Evolutionary conservation across 2,888 invertebrate genomes (phyloP).

Genomic region (Platerodrilus igneus): DNA sequence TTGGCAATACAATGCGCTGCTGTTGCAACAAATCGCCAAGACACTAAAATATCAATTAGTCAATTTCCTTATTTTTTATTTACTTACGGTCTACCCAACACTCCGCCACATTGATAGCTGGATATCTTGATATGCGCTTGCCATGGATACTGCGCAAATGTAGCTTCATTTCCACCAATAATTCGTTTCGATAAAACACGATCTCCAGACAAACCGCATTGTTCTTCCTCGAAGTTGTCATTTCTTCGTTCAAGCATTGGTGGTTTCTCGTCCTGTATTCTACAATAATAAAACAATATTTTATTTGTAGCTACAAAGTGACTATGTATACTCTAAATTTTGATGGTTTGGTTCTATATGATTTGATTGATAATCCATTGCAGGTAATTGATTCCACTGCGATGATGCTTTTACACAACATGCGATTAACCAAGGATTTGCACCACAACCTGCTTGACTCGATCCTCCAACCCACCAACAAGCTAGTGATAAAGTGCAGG

Average conservation of each 20-base stretch:
- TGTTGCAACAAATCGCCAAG: constrained; percentile 68
- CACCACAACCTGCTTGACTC: constrained; percentile 62
- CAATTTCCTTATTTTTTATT: too few relatives aligned
- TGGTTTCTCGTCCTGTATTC: constrained; percentile 4
- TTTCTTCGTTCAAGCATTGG: constrained; percentile 37
- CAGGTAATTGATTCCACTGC: constrained; percentile 4
- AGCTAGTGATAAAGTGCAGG: constrained; percentile 66
- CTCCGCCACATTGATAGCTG: constrained; percentile 80
- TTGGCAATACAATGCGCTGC: constrained; percentile 81
- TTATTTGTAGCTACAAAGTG: constrained; percentile 3
- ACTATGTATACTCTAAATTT: constrained; percentile 27
- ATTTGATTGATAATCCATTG: constrained; percentile 16
- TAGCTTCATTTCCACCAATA: constrained; percentile 74
- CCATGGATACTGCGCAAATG: constrained; percentile 78
- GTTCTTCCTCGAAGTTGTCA: constrained; percentile 50
- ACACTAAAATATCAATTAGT: constrained; percentile 50
- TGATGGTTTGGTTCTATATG: constrained; percentile 24
- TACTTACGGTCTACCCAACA: constrained; percentile 61
- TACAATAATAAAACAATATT: constrained; percentile 1
- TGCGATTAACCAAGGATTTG: constrained; percentile 65
- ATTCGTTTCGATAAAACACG: constrained; percentile 64
- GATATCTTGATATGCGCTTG: constrained; percentile 80
- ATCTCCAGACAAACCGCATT: constrained; percentile 65
- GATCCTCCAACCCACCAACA: constrained; percentile 74
- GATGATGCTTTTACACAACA: constrained; percentile 54